Evolutionary conservation across 2,888 invertebrate genomes (phyloP), one percentile per base, ranked within the genome.

Genomic region (Catocala sponsa): DNA sequence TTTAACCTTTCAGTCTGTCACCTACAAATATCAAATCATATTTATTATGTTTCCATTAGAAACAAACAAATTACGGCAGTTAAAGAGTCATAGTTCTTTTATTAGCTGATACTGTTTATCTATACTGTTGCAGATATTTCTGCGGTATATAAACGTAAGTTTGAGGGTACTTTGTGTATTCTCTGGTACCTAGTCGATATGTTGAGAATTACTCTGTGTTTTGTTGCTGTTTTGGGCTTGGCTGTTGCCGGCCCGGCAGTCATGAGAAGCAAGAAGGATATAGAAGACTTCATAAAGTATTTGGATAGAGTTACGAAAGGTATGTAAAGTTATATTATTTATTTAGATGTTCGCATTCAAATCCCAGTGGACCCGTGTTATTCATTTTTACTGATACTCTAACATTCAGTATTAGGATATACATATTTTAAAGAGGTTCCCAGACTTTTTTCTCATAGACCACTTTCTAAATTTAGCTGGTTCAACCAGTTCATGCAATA

Each of bases 231-330:
- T 5, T n/a, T 89, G 1, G 86, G 82, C 9, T 53, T 84, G 68
- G 85, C 78, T 32, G 57, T 74, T 11, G 85, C 88, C 43, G 77
- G 82, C 0, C 92, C 92, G 0, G 79, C 88, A 0, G 62, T 91
- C 1, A 79, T 81, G 25, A 84, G 89, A 70, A 82, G 74, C 5
- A 82, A 87, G 66, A 84, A 89, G 42, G 86, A 93, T 65, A 88
- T 92, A 9, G 82, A 92, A 68, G 83, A 82, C 0, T 94, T 91
- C 69, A 87, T 84, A 57, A 76, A 82, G 38, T 92, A 84, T 77
- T 76, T 94, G 78, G 91, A 92, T 55, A 85, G 77, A 69, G 85
- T 90, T 0, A 83, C 83, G 68, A 82, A 72, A 38, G 82, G 92
- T 92, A 70, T 84, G 87, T 77, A 0, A 10, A 12, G 6, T 15